Percentiles rank a stretch among this genome's conserved stretches.
Evolutionary conservation across 2,113 vertebrate species (phyloP).

Genomic region (Trichechus manatus): DNA sequence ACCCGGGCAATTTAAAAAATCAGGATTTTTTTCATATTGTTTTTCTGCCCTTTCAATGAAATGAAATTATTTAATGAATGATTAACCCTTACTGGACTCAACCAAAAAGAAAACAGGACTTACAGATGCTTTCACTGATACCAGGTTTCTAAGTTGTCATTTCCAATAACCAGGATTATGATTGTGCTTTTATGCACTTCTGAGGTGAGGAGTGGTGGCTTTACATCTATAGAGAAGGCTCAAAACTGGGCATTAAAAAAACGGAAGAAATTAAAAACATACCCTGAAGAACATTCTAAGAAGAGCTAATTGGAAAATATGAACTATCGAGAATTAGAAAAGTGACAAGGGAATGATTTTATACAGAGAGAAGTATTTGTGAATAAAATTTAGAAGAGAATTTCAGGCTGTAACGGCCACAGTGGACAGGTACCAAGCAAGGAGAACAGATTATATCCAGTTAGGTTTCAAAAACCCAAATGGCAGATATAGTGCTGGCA

Average conservation of each 20-base stretch:
- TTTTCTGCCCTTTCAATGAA: neutral
- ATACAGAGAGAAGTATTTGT: neutral
- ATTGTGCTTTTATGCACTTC: neutral
- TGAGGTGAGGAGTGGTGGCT: neutral
- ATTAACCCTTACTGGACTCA: neutral
- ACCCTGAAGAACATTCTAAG: neutral
- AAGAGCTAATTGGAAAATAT: conserved; percentile 9
- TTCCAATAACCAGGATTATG: neutral
- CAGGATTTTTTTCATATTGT: neutral
- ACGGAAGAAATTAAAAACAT: neutral
- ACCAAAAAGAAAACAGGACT: neutral
- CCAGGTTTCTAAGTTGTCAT: neutral
- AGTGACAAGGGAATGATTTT: neutral
- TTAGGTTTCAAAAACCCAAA: neutral
- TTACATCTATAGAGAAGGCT: neutral
- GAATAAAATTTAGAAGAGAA: neutral
- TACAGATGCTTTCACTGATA: neutral
- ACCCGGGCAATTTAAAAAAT: neutral
- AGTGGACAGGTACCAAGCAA: neutral
- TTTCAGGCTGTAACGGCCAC: neutral
- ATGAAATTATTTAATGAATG: conserved; percentile 14
- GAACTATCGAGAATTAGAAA: neutral
- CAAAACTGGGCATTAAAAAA: neutral
- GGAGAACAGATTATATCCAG: neutral
- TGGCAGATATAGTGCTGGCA: neutral